Percentiles rank a stretch among this genome's conserved stretches.
Conservation (phyloP, 2,888 invertebrate species). For the Globia sparganii region DNA sequence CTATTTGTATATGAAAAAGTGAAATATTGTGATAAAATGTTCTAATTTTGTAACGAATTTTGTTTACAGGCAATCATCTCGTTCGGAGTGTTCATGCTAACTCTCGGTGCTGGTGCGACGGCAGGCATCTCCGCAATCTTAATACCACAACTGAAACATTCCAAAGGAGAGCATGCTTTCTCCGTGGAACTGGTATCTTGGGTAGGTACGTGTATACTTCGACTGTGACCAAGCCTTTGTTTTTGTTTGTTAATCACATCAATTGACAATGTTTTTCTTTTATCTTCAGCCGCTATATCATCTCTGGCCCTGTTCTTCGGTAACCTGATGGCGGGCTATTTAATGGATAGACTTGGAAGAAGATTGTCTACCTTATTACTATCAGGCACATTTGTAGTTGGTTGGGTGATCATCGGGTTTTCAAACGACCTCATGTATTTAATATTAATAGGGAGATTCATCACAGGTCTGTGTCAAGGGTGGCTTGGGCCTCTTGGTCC, state of each 20-base stretch:
- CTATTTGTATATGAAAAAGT: background rate
- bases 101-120: conserved; percentile 90
- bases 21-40: background rate
- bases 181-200: conserved; percentile 90
- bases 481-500: conserved; percentile 90
- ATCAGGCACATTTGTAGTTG: conserved; percentile 88
- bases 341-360: conserved; percentile 91
- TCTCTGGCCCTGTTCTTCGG: conserved; percentile 91
- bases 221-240: conserved; percentile 8
- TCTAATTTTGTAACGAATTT: conserved; percentile 10
- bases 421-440: conserved; percentile 84
- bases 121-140: conserved; percentile 92
- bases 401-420: conserved; percentile 91
- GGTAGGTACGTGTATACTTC: conserved; percentile 88
- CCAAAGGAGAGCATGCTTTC: conserved; percentile 78
- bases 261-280: conserved; percentile 28
- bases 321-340: conserved; percentile 90
- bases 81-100: conserved; percentile 89
- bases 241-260: conserved; percentile 2
- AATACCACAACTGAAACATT: conserved; percentile 90
- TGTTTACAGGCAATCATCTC: conserved; percentile 87
- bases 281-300: conserved; percentile 90
- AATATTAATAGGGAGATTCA: conserved; percentile 89
- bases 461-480: conserved; percentile 91
- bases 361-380: conserved; percentile 88